Evolutionary conservation across 2,113 vertebrate species (phyloP).

Genomic region (Antechinus stuartii): DNA sequence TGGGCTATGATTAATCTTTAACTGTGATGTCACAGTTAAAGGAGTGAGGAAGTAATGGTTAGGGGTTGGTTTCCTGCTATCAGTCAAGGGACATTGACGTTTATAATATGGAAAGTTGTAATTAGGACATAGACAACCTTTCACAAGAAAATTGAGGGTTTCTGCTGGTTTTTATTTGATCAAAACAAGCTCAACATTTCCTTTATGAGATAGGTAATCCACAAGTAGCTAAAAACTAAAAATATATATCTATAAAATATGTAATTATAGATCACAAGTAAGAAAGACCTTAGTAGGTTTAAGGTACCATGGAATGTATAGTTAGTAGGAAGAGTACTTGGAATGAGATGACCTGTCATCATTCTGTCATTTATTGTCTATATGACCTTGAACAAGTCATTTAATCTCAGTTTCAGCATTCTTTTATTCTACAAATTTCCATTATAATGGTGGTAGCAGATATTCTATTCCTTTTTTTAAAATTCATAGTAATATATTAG

Average conservation of each 20-base stretch:
- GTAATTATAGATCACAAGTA: neutral
- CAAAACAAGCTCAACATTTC: neutral
- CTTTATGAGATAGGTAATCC: neutral
- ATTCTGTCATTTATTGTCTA: slow-evolving; percentile 2
- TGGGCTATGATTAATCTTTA: neutral
- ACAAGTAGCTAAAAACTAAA: neutral
- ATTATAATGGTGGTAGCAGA: neutral
- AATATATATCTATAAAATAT: neutral
- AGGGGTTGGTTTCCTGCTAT: neutral
- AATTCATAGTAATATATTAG: slow-evolving; percentile 2
- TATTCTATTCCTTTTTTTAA: neutral
- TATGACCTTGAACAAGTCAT: slow-evolving; percentile 1
- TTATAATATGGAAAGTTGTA: neutral
- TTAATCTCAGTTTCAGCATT: slow-evolving; percentile 9
- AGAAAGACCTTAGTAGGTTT: neutral
- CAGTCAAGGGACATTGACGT: neutral
- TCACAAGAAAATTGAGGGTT: neutral
- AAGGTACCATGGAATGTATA: neutral
- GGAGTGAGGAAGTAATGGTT: neutral
- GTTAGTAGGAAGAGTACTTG: neutral
- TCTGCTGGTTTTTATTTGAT: neutral
- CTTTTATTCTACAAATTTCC: neutral
- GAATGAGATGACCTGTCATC: neutral
- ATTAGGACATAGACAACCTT: neutral
- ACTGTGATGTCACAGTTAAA: neutral